A percentile compares a stretch with the other conserved stretches of the same genome.
Evolutionary conservation across 2,888 invertebrate genomes (phyloP).

Genomic region (Iselma pallidipennis): DNA sequence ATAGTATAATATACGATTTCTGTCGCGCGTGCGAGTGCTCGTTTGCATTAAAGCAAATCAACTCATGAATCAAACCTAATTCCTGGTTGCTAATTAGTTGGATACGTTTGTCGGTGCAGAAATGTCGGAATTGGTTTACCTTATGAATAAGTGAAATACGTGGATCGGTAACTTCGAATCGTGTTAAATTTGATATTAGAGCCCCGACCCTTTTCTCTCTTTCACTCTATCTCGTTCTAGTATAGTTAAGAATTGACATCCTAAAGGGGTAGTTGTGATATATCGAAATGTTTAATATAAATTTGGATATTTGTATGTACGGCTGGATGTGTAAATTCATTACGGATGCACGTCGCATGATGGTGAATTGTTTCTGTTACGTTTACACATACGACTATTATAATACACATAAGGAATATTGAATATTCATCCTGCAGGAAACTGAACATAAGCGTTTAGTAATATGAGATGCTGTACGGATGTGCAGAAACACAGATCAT

Average conservation of each 20-base stretch:
- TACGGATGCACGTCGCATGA: conserved; percentile 8
- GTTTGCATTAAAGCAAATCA: conserved; percentile 1
- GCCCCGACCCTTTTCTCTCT: background rate
- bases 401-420: conserved; percentile 8
- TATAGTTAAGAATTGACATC: no score
- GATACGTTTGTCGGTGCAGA: conserved; percentile 9
- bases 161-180: conserved; percentile 18
- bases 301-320: conserved; percentile 4
- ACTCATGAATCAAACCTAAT: conserved; percentile 6
- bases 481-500: no score
- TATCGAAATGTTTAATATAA: no score
- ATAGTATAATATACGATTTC: no score
- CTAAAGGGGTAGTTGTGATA: no score
- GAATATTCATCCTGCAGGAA: conserved; percentile 12
- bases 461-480: no score
- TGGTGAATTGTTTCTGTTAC: conserved; percentile 7
- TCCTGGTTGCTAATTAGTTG: conserved; percentile 11
- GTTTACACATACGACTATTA: conserved; percentile 3
- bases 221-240: background rate
- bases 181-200: conserved; percentile 12
- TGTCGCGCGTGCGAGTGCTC: background rate
- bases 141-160: conserved; percentile 17
- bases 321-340: conserved; percentile 1
- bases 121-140: conserved; percentile 5
- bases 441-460: background rate